phyloP scores from a whole-genome alignment of 2,888 invertebrate genomes.

The Drosophila rellima region DNA sequence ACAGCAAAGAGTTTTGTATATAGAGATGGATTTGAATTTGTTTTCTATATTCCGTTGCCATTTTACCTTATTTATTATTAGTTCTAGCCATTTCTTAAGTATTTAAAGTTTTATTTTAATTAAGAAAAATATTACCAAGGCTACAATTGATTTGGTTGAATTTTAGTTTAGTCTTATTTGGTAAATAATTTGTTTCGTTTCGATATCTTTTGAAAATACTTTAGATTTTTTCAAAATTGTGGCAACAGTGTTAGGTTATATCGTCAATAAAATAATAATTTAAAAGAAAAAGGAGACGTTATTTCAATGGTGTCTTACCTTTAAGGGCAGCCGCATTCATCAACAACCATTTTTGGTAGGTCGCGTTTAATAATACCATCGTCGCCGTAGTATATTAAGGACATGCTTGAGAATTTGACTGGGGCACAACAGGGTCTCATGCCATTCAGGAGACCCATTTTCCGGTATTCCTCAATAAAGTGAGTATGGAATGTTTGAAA shows the following conservation, averaged over 20 bases:
- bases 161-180: too few species aligned
- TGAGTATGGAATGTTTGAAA: constrained; percentile 95
- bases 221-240: too few species aligned
- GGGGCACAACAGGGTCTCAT: constrained; percentile 97
- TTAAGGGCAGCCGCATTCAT: constrained; percentile 97
- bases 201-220: too few species aligned
- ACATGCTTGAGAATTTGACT: constrained; percentile 96
- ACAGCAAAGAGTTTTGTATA: too few species aligned
- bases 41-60: too few species aligned
- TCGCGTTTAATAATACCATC: constrained; percentile 96
- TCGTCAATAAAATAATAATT: background rate
- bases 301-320: constrained; percentile 34
- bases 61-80: too few species aligned
- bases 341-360: constrained; percentile 97
- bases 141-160: too few species aligned
- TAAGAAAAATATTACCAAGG: too few species aligned
- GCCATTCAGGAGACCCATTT: constrained; percentile 90
- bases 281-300: background rate
- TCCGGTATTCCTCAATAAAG: constrained; percentile 95
- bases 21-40: too few species aligned
- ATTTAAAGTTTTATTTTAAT: too few species aligned
- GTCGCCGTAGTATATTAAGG: constrained; percentile 95
- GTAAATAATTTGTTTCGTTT: too few species aligned
- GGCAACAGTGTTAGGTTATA: background rate
- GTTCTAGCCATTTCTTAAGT: too few species aligned